phyloP scores from a whole-genome alignment of 2,113 vertebrate species.

The Rhadina sibilatrix region DNA sequence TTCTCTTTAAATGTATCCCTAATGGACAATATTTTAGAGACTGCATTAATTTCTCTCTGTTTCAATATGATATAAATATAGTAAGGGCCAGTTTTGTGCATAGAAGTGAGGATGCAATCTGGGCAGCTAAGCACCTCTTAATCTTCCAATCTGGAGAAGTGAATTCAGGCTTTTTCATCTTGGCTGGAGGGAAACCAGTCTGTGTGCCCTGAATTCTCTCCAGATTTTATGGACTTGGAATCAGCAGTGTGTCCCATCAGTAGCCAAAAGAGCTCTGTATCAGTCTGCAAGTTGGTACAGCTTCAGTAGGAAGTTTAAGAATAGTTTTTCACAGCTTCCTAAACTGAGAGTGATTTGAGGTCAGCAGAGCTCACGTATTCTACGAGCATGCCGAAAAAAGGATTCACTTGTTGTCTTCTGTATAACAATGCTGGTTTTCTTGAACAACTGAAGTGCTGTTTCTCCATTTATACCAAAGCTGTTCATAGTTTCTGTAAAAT shows the following conservation, averaged over 20 bases:
- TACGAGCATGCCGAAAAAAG: background rate
- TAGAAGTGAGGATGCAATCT: conserved; percentile 17
- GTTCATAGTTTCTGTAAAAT: background rate
- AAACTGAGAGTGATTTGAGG: background rate
- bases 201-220: conserved; percentile 16
- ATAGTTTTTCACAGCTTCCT: background rate
- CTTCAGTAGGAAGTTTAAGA: background rate
- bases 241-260: background rate
- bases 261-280: background rate
- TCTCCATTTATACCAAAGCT: background rate
- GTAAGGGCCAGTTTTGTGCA: background rate
- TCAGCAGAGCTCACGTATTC: background rate
- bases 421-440: background rate
- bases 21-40: background rate
- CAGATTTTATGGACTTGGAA: background rate
- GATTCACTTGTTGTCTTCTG: background rate
- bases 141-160: conserved; percentile 4
- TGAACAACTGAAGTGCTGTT: background rate
- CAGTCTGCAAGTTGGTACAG: background rate
- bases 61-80: background rate
- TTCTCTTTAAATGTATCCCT: background rate
- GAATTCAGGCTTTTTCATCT: conserved; percentile 14
- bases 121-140: conserved; percentile 35
- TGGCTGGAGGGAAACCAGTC: conserved; percentile 1
- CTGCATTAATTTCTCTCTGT: background rate